phyloP scores from a whole-genome alignment of 2,888 invertebrate species.

The Perizoma affinitatum region DNA sequence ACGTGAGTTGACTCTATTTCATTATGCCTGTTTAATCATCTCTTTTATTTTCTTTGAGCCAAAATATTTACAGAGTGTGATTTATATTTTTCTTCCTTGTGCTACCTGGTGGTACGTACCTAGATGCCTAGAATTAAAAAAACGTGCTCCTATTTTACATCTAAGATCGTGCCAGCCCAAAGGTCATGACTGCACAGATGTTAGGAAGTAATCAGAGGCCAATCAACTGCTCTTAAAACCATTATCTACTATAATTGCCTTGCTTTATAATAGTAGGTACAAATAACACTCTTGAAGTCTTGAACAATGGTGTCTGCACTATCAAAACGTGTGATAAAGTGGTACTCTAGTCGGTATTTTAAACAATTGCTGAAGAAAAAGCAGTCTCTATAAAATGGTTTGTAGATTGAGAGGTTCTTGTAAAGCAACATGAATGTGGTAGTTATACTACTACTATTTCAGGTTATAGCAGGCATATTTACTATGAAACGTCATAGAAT shows the following conservation, averaged over 20 bases:
- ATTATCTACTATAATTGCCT: slow-evolving; percentile 63
- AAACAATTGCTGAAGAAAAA: slow-evolving; percentile 15
- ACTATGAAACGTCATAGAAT: too few species aligned
- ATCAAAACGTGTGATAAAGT: slow-evolving; percentile 28
- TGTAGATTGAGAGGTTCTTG: not conserved
- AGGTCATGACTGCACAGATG: slow-evolving; percentile 63
- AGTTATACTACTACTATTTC: too few species aligned
- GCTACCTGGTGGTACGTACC: too few species aligned
- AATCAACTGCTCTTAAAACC: slow-evolving; percentile 68
- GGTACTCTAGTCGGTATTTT: slow-evolving; percentile 10
- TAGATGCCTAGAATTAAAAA: not conserved
- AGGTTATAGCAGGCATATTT: too few species aligned
- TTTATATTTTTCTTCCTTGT: too few species aligned
- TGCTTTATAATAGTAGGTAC: slow-evolving; percentile 40
- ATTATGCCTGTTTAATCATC: too few species aligned
- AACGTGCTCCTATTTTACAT: slow-evolving; percentile 17
- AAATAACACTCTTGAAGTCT: slow-evolving; percentile 42
- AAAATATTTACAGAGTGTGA: too few species aligned
- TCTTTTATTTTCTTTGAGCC: too few species aligned
- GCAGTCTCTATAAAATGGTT: not conserved
- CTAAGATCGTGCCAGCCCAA: slow-evolving; percentile 37
- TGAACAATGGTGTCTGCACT: slow-evolving; percentile 34
- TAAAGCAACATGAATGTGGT: not conserved
- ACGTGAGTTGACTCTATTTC: too few species aligned
- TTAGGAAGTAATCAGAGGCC: slow-evolving; percentile 77